phyloP scores from a whole-genome alignment of 2,113 vertebrate species.

The Platysternon megacephalum region DNA sequence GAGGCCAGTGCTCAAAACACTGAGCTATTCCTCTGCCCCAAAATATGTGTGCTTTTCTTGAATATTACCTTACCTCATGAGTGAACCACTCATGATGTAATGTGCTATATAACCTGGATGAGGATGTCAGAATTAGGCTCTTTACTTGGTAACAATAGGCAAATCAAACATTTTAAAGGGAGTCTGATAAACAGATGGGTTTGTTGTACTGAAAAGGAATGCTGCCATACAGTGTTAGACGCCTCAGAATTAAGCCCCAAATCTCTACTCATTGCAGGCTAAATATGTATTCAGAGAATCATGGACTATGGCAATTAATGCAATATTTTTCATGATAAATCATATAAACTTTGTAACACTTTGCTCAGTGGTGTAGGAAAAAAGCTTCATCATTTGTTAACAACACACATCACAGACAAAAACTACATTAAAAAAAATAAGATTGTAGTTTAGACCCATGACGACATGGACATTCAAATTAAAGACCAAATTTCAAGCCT shows the following conservation, averaged over 20 bases:
- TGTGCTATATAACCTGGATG: not conserved
- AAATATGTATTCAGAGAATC: not conserved
- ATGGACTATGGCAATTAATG: not conserved
- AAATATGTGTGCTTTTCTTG: not conserved
- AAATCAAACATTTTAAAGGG: not conserved
- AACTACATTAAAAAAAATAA: not conserved
- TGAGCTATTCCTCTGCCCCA: no score
- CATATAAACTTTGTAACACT: not conserved
- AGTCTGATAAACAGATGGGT: not conserved
- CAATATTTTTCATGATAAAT: not conserved
- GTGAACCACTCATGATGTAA: not conserved
- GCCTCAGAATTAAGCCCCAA: not conserved
- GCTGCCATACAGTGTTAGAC: not conserved
- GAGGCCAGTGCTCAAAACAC: no score
- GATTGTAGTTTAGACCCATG: not conserved
- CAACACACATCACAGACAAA: not conserved
- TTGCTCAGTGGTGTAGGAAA: not conserved
- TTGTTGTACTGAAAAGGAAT: not conserved
- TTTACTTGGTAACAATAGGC: not conserved
- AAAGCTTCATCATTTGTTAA: not conserved
- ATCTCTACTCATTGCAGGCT: not conserved
- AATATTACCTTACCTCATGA: not conserved
- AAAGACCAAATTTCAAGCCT: not conserved
- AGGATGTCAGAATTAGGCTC: not conserved
- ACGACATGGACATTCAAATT: not conserved